Conservation (phyloP, 2,888 invertebrate genomes). For the Punctoribates punctum region DNA sequence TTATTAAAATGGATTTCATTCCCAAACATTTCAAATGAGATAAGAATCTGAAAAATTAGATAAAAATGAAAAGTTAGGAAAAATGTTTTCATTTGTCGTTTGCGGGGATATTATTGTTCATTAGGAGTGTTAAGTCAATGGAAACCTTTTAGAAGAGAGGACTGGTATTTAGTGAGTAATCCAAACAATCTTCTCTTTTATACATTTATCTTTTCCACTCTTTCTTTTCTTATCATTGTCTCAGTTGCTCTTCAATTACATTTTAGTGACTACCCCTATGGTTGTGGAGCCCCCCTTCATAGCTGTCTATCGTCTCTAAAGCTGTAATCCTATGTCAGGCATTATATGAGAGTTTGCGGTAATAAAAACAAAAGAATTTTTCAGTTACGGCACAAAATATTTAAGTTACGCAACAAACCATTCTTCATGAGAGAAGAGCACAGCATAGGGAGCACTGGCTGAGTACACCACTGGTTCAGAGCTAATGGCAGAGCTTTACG, state of each 20-base stretch:
- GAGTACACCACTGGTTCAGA: not conserved
- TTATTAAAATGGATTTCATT: not conserved
- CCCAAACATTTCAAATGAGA: not conserved
- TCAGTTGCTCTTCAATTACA: not conserved
- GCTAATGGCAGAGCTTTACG: not conserved
- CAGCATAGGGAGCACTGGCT: not conserved
- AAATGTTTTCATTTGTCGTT: not conserved
- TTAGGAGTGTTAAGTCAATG: not conserved
- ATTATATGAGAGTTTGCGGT: not conserved
- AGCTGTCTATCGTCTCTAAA: not conserved
- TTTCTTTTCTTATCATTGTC: not conserved
- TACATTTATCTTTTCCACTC: not conserved
- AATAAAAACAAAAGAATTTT: conserved; percentile 22
- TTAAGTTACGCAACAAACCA: not conserved
- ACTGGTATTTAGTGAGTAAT: conserved; percentile 12
- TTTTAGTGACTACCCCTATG: not conserved
- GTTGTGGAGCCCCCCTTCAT: not conserved
- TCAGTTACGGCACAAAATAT: conserved; percentile 16
- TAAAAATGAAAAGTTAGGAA: not conserved
- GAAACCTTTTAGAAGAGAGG: not conserved
- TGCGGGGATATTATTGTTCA: not conserved
- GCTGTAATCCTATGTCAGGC: not conserved
- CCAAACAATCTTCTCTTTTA: not conserved
- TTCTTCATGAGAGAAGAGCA: not conserved
- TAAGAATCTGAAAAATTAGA: not conserved